A percentile compares a stretch with the other conserved stretches of the same genome.
Evolutionary conservation across 2,888 invertebrate species (phyloP).

Genomic region (Helleia helle): DNA sequence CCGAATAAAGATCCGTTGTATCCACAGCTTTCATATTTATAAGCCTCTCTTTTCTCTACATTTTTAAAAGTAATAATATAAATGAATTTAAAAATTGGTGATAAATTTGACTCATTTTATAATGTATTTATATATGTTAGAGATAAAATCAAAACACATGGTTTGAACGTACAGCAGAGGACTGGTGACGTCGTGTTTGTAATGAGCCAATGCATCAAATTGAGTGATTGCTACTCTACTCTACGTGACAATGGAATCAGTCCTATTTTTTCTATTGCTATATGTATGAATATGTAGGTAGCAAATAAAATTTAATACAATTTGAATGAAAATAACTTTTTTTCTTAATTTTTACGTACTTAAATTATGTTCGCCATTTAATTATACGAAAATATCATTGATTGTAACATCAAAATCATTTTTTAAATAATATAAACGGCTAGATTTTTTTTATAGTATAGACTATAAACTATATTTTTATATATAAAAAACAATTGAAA

Average conservation of each 20-base stretch:
- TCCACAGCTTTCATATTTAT: neutral
- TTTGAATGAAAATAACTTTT: too few relatives aligned
- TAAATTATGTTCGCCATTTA: too few relatives aligned
- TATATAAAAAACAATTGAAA: too few relatives aligned
- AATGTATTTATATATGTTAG: conserved; percentile 1
- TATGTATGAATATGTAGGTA: conserved; percentile 44
- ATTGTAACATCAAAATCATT: too few relatives aligned
- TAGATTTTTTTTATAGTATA: too few relatives aligned
- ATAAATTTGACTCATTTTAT: conserved; percentile 1
- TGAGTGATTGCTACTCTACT: neutral
- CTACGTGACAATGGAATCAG: neutral
- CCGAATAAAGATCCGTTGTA: too few relatives aligned
- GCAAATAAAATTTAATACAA: conserved; percentile 41
- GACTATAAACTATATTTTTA: too few relatives aligned
- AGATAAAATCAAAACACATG: neutral
- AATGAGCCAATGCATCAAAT: neutral
- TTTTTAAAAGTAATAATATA: neutral
- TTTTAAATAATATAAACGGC: too few relatives aligned
- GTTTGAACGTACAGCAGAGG: neutral
- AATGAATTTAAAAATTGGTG: conserved; percentile 5
- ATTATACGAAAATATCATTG: too few relatives aligned
- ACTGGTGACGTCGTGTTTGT: neutral
- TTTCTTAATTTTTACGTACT: too few relatives aligned
- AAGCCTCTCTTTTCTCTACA: neutral
- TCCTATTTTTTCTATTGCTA: conserved; percentile 7